These are phyloP conservation scores for Elymnias hypermnestra DNA, from an alignment of 1,140 invertebrate species.

Conservation along the genomic window DNA sequence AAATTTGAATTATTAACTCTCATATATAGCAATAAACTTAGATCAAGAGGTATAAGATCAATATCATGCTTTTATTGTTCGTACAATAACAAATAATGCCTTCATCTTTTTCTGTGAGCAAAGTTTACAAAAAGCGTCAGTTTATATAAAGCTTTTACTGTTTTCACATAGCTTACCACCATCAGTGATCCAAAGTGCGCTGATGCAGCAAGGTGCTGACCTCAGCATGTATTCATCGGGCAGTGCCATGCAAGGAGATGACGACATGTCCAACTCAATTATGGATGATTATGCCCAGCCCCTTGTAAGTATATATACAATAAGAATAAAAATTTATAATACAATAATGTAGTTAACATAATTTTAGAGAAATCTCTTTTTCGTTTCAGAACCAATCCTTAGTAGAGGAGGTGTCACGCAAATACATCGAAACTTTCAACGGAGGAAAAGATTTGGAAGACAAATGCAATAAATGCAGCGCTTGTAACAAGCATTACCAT, in stretches of 20 bases:
- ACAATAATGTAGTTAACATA: too few relatives aligned
- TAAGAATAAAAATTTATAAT: too few relatives aligned
- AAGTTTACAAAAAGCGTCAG: too few relatives aligned
- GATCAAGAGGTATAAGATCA: too few relatives aligned
- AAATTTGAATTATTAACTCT: too few relatives aligned
- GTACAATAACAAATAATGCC: too few relatives aligned
- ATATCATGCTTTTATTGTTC: too few relatives aligned
- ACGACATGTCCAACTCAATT: constrained; percentile 59
- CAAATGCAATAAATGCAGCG: constrained; percentile 81
- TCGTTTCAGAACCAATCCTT: constrained; percentile 79
- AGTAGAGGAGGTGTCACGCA: constrained; percentile 75
- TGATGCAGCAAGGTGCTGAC: constrained; percentile 68
- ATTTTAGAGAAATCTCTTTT: neutral
- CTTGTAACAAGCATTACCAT: constrained; percentile 87
- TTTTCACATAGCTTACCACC: constrained; percentile 56
- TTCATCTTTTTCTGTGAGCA: too few relatives aligned
- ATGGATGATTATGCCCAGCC: constrained; percentile 56
- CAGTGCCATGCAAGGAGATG: constrained; percentile 49
- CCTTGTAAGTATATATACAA: constrained; percentile 50
- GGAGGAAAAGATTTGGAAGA: constrained; percentile 72
- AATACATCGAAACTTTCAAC: constrained; percentile 72
- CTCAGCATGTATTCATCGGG: constrained; percentile 60
- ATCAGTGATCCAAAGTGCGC: constrained; percentile 65
- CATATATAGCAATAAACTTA: too few relatives aligned
- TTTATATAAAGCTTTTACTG: too few relatives aligned